Evolutionary conservation across 2,888 invertebrate species (phyloP).

Genomic region (Drosophila austrosaltans): DNA sequence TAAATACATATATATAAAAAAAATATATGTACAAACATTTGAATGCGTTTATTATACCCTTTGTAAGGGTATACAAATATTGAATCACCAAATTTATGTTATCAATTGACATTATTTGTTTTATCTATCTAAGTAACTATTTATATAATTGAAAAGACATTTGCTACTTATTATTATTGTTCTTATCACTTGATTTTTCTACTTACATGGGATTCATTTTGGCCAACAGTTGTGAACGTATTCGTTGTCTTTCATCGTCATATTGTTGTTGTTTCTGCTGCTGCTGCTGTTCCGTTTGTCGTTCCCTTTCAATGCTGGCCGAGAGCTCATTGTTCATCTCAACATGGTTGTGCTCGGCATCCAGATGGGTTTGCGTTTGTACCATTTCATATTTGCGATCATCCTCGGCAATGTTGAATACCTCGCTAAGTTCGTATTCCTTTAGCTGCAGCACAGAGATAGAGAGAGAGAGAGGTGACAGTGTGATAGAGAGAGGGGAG

Average conservation of each 20-base stretch:
- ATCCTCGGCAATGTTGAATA: conserved; percentile 92
- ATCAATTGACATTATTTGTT: neutral
- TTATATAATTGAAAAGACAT: neutral
- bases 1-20: too few relatives aligned
- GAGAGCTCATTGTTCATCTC: conserved; percentile 90
- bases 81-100: too few relatives aligned
- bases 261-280: conserved; percentile 80
- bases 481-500: neutral
- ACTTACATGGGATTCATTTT: conserved; percentile 84
- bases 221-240: conserved; percentile 81
- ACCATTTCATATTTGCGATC: conserved; percentile 90
- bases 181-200: conserved; percentile 15
- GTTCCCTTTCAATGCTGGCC: conserved; percentile 91
- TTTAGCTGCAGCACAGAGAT: conserved; percentile 86
- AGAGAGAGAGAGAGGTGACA: neutral
- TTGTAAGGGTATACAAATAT: too few relatives aligned
- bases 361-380: conserved; percentile 83
- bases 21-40: too few relatives aligned
- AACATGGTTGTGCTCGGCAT: conserved; percentile 84
- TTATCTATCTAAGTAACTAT: neutral
- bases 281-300: conserved; percentile 85
- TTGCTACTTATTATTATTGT: neutral
- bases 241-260: conserved; percentile 84
- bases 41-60: too few relatives aligned
- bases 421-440: conserved; percentile 94